These are phyloP conservation scores for Drosophila barbarae DNA, from an alignment of 2,888 invertebrate species.

Conservation along the genomic window DNA sequence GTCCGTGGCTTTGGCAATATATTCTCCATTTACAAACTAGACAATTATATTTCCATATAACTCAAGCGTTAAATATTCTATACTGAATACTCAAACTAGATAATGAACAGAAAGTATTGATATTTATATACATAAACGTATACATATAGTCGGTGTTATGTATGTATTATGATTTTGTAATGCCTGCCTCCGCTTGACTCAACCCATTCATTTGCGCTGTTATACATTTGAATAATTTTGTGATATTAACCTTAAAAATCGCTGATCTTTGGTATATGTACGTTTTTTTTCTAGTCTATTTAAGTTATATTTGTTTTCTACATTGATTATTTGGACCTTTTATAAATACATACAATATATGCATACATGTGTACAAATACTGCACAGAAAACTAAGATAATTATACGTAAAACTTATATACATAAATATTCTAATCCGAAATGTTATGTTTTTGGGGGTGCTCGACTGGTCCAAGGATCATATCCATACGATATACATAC, in stretches of 20 bases:
- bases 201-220: slow-evolving; percentile 60
- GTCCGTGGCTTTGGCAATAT: slow-evolving; percentile 33
- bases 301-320: slow-evolving; percentile 35
- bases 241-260: slow-evolving; percentile 71
- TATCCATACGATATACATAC: slow-evolving; percentile 18
- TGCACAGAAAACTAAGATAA: slow-evolving; percentile 59
- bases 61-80: slow-evolving; percentile 41
- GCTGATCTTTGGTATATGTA: slow-evolving; percentile 35
- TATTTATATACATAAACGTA: slow-evolving; percentile 17
- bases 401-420: slow-evolving; percentile 27
- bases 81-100: slow-evolving; percentile 38
- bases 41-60: slow-evolving; percentile 36
- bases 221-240: slow-evolving; percentile 52
- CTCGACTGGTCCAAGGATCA: slow-evolving; percentile 35
- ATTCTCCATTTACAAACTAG: slow-evolving; percentile 42
- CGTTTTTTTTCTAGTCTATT: slow-evolving; percentile 36
- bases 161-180: slow-evolving; percentile 32
- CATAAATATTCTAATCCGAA: slow-evolving; percentile 23
- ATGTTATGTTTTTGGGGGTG: slow-evolving; percentile 32
- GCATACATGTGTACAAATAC: slow-evolving; percentile 57
- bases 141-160: slow-evolving; percentile 23
- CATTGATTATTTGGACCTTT: slow-evolving; percentile 23
- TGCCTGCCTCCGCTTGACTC: slow-evolving; percentile 55
- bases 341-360: slow-evolving; percentile 41
- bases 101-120: slow-evolving; percentile 41